Base-by-base conservation (phyloP, 2,113 vertebrate genomes). In the Sceloporus undulatus region DNA sequence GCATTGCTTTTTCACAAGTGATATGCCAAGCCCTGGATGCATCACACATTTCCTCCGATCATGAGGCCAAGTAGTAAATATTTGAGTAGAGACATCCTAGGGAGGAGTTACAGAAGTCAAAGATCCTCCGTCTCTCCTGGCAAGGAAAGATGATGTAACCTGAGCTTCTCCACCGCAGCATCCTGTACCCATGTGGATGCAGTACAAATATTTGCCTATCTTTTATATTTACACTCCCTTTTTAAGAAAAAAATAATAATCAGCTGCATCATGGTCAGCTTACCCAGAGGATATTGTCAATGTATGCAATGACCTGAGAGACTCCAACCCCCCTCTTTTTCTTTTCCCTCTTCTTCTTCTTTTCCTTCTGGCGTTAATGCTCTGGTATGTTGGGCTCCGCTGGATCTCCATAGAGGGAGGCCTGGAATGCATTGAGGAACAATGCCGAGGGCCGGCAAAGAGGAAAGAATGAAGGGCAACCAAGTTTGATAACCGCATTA, bases 401-500 rank as follows among this genome's bases (percentile, higher is more conserved):
- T 95, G 94, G 92, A 98, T 99, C 97, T 96, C 98, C 98, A 98
- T 96, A 98, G 98, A 96, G 92, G 95, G 94, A 96, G 95, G 94
- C 62, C 95, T 96, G 98, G 98, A 99, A 98, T 98, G 98, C 94
- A 73, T 34, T 56, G 65, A 42, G 91, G 95, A 97, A 98, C 98
- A 99, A 98, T 97, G 96, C 87, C 78, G 89, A 62, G 80, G 91
- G 92, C 93, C 90, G 11, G 91, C 94, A 85, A 90, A 92, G 96
- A 98, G 97, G 91, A 94, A 97, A 97, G 98, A 97, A 97, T 96
- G 96, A 98, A 98, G 98, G 98, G 96, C 98, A 98, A 97, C 97
- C 90, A 95, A 97, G 98, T 98, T 98, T 98, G 98, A 99, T 99
- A 98, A 98, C 98, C 98, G 98, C 98, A 98, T 99, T 99, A 99